A percentile compares a stretch with the other conserved stretches of the same genome.
Evolutionary conservation across 2,113 vertebrate species (phyloP).

Genomic region (Calypte anna): DNA sequence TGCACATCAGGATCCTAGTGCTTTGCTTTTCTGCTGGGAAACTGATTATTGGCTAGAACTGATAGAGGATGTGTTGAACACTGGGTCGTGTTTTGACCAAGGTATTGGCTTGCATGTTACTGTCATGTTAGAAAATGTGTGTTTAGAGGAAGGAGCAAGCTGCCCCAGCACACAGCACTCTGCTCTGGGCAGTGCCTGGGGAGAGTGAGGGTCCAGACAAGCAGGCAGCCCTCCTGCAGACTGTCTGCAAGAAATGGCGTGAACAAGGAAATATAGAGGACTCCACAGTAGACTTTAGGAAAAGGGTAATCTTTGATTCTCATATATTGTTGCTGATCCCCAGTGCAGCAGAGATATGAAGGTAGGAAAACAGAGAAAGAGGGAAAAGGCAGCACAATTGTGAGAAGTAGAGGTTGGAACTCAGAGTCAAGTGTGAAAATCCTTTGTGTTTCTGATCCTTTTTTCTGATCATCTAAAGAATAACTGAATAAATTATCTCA

Average conservation of each 20-base stretch:
- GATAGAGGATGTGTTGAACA: background rate
- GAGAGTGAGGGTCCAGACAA: background rate
- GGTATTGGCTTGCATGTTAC: background rate
- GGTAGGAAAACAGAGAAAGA: background rate
- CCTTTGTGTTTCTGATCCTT: background rate
- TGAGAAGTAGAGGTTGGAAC: background rate
- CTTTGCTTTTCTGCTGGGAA: background rate
- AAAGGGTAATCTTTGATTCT: background rate
- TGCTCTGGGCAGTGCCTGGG: background rate
- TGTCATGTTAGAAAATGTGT: background rate
- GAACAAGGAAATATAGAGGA: background rate
- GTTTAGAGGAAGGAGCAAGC: background rate
- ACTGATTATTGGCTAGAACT: background rate
- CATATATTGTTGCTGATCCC: background rate
- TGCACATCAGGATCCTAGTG: background rate
- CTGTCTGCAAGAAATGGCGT: background rate
- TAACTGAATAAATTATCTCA: background rate
- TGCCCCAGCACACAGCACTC: background rate
- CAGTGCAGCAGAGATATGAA: background rate
- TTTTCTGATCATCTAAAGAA: background rate
- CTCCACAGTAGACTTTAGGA: background rate
- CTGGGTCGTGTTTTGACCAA: background rate
- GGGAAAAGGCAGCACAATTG: accelerated
- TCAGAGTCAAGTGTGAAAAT: background rate
- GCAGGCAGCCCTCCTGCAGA: background rate